These are phyloP conservation scores for Nymphalis c-album DNA, from an alignment of 2,888 invertebrate species.

Conservation along the genomic window DNA sequence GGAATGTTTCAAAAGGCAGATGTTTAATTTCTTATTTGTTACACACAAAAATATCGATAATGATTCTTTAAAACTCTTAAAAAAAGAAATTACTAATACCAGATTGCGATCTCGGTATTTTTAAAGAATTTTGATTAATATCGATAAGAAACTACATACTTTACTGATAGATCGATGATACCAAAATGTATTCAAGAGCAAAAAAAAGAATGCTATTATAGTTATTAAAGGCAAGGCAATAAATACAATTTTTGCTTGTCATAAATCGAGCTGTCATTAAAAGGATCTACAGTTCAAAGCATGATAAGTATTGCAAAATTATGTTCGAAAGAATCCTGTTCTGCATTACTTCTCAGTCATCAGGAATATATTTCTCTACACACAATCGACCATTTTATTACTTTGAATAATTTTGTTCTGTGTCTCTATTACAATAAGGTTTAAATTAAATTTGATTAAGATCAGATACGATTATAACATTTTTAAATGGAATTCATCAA, in stretches of 20 bases:
- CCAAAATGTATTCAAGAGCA: no score
- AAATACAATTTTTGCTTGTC: slow-evolving; percentile 14
- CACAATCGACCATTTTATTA: slow-evolving; percentile 17
- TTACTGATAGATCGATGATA: no score
- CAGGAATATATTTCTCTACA: slow-evolving; percentile 20
- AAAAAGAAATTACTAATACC: no score
- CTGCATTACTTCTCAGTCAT: slow-evolving; percentile 26
- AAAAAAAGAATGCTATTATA: background rate
- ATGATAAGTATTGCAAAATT: slow-evolving; percentile 24
- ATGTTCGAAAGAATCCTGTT: slow-evolving; percentile 28
- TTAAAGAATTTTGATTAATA: no score
- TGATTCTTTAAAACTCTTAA: no score
- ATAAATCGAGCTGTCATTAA: background rate
- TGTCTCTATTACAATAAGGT: slow-evolving; percentile 4
- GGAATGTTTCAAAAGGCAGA: no score
- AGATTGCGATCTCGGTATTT: no score
- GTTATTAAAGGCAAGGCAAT: background rate
- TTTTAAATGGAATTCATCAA: background rate
- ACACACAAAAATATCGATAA: no score
- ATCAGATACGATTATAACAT: background rate
- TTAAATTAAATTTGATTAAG: background rate
- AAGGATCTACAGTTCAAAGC: background rate
- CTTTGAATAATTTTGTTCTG: background rate
- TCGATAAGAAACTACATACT: no score
- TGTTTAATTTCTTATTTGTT: no score